phyloP scores from a whole-genome alignment of 2,888 invertebrate genomes.

The Bimastos eiseni region DNA sequence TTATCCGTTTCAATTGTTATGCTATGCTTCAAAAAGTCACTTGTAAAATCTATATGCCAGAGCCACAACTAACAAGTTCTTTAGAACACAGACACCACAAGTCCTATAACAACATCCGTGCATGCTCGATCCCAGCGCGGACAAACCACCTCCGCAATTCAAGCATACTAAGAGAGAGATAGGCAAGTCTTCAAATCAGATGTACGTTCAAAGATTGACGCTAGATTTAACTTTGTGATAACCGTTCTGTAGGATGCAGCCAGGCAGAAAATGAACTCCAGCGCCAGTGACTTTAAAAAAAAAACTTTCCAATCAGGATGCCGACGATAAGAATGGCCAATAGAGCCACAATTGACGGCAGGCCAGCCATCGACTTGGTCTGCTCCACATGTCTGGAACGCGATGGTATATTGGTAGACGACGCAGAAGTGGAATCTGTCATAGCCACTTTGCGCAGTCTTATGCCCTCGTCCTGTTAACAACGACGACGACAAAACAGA shows the following conservation, averaged over 20 bases:
- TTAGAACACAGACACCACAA: not conserved
- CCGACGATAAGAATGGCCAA: conserved; percentile 51
- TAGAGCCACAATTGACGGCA: conserved; percentile 49
- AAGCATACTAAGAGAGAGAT: not conserved
- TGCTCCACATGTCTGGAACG: conserved; percentile 32
- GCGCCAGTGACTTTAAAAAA: conserved; percentile 45
- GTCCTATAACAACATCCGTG: conserved; percentile 5
- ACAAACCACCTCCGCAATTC: not conserved
- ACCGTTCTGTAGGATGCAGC: not conserved
- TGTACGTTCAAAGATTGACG: conserved; percentile 13
- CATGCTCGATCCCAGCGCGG: not conserved
- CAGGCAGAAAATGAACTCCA: not conserved
- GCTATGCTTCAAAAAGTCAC: not conserved
- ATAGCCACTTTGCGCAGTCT: conserved; percentile 59
- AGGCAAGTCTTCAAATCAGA: not conserved
- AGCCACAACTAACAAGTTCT: not conserved
- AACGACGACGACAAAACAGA: not conserved
- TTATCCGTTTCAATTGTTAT: not conserved
- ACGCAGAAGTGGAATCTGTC: conserved; percentile 54
- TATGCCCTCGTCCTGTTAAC: conserved; percentile 54
- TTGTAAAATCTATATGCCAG: conserved; percentile 5
- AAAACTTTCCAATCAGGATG: conserved; percentile 51
- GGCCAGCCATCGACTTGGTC: conserved; percentile 15
- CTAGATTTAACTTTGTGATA: not conserved
- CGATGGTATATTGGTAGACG: conserved; percentile 44